phyloP scores from a whole-genome alignment of 2,113 vertebrate species.

The Callithrix jacchus region DNA sequence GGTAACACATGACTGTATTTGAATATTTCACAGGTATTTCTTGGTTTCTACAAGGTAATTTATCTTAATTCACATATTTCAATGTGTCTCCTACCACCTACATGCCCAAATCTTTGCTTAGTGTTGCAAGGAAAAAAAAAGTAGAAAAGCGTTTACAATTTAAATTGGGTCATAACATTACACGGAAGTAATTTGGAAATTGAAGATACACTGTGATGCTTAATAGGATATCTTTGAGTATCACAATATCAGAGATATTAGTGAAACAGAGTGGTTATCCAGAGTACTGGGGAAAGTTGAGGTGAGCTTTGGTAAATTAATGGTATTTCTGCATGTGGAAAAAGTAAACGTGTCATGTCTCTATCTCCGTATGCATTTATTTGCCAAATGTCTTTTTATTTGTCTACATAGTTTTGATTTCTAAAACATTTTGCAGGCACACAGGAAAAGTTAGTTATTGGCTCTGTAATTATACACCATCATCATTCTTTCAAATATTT shows the following conservation, averaged over 20 bases:
- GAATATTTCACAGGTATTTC: background rate
- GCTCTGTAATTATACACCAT: conserved; percentile 14
- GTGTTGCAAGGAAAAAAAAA: background rate
- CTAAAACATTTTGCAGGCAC: background rate
- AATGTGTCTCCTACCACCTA: accelerated
- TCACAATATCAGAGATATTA: background rate
- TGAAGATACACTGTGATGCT: background rate
- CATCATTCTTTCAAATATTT: conserved; percentile 60
- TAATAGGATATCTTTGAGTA: background rate
- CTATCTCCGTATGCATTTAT: too few species aligned
- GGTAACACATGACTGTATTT: background rate
- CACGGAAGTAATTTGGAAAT: background rate
- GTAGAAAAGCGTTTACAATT: background rate
- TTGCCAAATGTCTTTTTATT: background rate
- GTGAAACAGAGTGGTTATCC: background rate
- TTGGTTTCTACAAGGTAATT: background rate
- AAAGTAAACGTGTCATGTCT: background rate
- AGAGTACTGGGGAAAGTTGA: background rate
- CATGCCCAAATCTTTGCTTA: background rate
- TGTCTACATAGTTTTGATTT: background rate
- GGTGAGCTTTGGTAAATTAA: background rate
- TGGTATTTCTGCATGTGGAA: background rate
- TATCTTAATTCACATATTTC: conserved; percentile 2
- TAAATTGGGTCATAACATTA: background rate
- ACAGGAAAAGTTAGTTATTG: background rate